Evolutionary conservation across 2,113 vertebrate species (phyloP).

Genomic region (Crypturellus undulatus): DNA sequence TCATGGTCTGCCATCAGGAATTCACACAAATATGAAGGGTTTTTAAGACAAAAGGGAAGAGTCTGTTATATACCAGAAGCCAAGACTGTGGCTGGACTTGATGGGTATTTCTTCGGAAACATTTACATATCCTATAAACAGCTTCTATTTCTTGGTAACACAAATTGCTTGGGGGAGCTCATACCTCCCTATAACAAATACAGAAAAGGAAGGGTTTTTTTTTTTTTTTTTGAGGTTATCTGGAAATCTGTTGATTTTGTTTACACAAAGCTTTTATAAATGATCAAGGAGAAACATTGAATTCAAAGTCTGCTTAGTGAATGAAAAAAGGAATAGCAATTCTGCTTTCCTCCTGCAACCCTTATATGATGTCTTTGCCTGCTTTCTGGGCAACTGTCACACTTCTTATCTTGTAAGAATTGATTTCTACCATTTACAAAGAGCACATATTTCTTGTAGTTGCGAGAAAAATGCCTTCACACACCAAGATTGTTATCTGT

Average conservation of each 20-base stretch:
- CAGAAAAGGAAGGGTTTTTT: neutral
- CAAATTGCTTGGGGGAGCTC: neutral
- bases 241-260: neutral
- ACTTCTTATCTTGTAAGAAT: neutral
- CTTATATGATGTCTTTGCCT: neutral
- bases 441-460: neutral
- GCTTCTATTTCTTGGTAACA: neutral
- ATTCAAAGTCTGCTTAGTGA: neutral
- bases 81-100: neutral
- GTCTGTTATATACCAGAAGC: neutral
- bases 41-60: neutral
- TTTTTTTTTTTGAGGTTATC: neutral
- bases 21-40: neutral
- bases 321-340: neutral
- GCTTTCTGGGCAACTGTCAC: neutral
- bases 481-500: rapidly evolving
- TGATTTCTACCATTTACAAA: neutral
- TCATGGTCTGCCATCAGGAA: neutral
- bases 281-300: neutral
- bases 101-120: neutral
- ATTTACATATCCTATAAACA: neutral
- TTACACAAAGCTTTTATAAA: neutral
- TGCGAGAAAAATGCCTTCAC: neutral
- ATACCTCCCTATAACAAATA: neutral
- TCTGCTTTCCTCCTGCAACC: neutral